These are phyloP conservation scores for Anoncus sp. DNA, from an alignment of 2,888 invertebrate genomes.

Conservation along the genomic window DNA sequence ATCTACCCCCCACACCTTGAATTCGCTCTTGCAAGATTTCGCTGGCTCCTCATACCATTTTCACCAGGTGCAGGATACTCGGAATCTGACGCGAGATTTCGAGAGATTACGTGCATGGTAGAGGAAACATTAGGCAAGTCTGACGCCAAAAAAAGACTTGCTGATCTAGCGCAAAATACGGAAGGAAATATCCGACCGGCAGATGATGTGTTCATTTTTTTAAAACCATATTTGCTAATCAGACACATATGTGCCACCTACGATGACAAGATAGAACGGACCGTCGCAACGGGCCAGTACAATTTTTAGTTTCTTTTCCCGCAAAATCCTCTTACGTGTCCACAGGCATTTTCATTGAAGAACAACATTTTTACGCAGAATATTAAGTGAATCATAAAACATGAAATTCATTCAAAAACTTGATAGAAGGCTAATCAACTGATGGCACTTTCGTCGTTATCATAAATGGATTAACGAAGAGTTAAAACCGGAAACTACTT, in stretches of 20 bases:
- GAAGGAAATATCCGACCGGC: conserved; percentile 34
- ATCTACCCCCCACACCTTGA: conserved; percentile 25
- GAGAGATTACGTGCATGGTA: conserved; percentile 11
- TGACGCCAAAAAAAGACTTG: conserved; percentile 20
- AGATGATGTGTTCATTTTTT: not conserved
- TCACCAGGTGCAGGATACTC: conserved; percentile 52
- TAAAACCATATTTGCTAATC: not conserved
- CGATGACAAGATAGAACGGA: not conserved
- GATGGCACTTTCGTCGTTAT: not conserved
- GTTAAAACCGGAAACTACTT: too few species aligned
- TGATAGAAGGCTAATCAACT: not conserved
- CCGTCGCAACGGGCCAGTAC: not conserved
- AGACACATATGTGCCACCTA: not conserved
- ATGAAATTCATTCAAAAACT: not conserved
- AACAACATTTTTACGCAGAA: not conserved
- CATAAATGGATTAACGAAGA: not conserved
- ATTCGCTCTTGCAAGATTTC: conserved; percentile 53
- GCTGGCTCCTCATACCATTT: conserved; percentile 21
- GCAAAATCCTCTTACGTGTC: not conserved
- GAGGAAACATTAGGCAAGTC: conserved; percentile 14
- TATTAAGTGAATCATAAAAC: not conserved
- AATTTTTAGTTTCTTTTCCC: not conserved
- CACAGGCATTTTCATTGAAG: not conserved
- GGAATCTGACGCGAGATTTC: conserved; percentile 25
- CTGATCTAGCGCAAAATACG: conserved; percentile 14